Percentiles rank a stretch among this genome's conserved stretches.
These are phyloP conservation scores for Monodelphis domestica DNA, from an alignment of 2,797 vertebrate species.

Conservation along the genomic window DNA sequence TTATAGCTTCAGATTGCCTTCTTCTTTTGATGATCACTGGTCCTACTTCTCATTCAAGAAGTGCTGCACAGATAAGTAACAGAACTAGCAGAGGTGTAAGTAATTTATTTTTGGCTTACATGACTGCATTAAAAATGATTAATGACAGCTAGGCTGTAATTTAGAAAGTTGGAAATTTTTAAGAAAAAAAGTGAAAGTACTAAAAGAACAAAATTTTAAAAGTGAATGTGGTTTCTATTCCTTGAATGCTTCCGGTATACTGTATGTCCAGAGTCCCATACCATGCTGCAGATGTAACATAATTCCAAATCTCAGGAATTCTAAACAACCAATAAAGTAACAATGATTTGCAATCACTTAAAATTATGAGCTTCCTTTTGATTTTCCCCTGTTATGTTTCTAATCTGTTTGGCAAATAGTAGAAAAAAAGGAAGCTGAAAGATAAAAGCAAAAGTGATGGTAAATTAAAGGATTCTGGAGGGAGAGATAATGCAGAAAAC, in stretches of 20 bases:
- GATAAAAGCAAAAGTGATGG: background rate
- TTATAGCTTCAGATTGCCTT: background rate
- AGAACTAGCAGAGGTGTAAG: background rate
- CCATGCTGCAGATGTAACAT: background rate
- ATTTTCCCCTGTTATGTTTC: background rate
- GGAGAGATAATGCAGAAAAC: background rate
- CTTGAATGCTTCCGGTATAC: background rate
- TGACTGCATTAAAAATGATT: slow-evolving; percentile 7
- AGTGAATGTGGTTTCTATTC: background rate
- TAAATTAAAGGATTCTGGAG: background rate
- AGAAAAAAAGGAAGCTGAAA: background rate
- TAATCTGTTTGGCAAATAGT: background rate
- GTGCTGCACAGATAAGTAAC: background rate
- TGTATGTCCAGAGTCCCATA: background rate
- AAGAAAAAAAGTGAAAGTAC: background rate
- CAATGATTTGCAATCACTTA: background rate
- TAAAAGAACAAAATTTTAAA: background rate
- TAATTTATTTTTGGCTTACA: slow-evolving; percentile 3
- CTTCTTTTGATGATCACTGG: background rate
- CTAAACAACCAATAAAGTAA: background rate
- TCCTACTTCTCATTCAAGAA: background rate
- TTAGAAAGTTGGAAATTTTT: background rate
- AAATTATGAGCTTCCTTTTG: background rate
- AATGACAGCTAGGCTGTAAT: slow-evolving; percentile 5
- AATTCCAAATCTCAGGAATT: background rate